Evolutionary conservation across 2,113 vertebrate genomes (phyloP), one percentile per base, ranked within the genome.

Genomic region (Indicator indicator): DNA sequence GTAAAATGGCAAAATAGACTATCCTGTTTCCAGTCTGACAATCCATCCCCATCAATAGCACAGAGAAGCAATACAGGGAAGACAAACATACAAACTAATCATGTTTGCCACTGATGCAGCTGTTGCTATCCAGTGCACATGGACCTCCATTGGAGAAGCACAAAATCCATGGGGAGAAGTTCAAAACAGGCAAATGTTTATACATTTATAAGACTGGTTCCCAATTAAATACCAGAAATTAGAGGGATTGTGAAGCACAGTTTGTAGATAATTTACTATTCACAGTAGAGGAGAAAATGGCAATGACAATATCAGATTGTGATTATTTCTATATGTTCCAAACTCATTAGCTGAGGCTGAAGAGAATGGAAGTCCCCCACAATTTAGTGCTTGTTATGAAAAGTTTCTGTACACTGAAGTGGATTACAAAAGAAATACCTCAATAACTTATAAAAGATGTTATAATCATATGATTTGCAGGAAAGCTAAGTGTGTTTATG

Each of bases 51-150:
- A 12, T 1, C 1, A 71, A 13, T 0, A 30, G 2, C 56, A n/a
- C 24, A 24, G 6, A 42, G 33, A 12, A 69, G 19, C 12, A 40
- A 8, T 2, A 16, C 1, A 20, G 15, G 36, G 36, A 63, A 73
- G 56, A 36, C 74, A 77, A 46, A 8, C 12, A 38, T 36, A 24
- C 70, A 68, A 70, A 12, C 15, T 26, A 30, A 16, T 30, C 6
- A 0, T 3, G 20, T 20, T 72, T 32, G 23, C 56, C 36, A 20
- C 1, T 12, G 32, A 6, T 27, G 10, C 11, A 33, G 9, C 6
- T 2, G 26, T 15, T 11, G 12, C 4, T 32, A 6, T 12, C 11
- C 1, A 1, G 19, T 2, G 20, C 18, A 9, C 23, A 1, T 0
- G 16, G 23, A 64, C 21, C 4, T 40, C 33, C 48, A 16, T 0